phyloP scores from a whole-genome alignment of 2,888 invertebrate genomes.

The Tipula helvola region DNA sequence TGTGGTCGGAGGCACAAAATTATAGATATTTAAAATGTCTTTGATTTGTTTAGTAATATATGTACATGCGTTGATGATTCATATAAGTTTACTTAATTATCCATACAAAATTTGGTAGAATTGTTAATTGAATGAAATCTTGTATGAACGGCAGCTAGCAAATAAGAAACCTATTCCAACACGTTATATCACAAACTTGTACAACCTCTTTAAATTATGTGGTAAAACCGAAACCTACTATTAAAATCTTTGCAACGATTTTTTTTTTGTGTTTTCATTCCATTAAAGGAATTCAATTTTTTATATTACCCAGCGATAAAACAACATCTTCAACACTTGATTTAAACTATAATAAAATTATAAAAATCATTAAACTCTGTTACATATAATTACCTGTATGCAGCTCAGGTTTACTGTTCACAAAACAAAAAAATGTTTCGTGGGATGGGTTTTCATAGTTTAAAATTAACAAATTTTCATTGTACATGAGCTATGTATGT shows the following conservation, averaged over 20 bases:
- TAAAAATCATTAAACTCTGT: neutral
- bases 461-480: neutral
- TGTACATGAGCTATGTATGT: neutral
- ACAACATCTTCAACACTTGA: neutral
- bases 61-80: neutral
- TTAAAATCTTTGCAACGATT: neutral
- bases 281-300: neutral
- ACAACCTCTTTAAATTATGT: neutral
- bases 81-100: neutral
- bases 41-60: neutral
- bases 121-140: no score
- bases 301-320: neutral
- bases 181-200: neutral
- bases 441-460: neutral
- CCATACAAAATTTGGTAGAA: no score
- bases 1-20: neutral
- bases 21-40: neutral
- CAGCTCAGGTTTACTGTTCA: neutral
- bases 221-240: neutral
- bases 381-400: neutral
- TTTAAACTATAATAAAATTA: neutral
- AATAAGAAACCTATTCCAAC: no score
- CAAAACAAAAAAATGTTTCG: neutral
- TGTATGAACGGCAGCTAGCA: no score
- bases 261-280: neutral